Evolutionary conservation across 2,797 vertebrate species (phyloP).

Genomic region (Pygocentrus nattereri): DNA sequence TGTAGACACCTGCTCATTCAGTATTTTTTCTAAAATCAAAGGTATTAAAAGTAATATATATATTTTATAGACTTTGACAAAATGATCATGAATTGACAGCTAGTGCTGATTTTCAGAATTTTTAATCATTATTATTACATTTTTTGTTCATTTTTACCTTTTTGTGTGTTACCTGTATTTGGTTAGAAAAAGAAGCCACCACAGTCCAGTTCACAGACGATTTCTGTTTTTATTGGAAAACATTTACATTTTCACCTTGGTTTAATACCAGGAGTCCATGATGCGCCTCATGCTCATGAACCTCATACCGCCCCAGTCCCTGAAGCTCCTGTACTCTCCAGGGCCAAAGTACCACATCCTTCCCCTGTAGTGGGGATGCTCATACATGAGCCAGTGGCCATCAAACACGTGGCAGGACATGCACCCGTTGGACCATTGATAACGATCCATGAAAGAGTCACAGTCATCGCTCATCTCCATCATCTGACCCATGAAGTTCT

Average conservation of each 20-base stretch:
- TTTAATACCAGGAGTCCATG: constrained; percentile 19
- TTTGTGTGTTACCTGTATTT: too few relatives aligned
- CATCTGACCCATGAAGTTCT: constrained; percentile 58
- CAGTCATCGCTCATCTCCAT: constrained; percentile 74
- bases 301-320: constrained; percentile 60
- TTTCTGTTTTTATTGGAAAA: not conserved
- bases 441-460: constrained; percentile 70
- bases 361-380: constrained; percentile 73
- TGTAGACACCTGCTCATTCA: too few relatives aligned
- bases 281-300: constrained; percentile 69
- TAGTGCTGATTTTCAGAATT: too few relatives aligned
- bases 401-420: constrained; percentile 73
- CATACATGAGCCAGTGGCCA: constrained; percentile 75
- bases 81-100: too few relatives aligned
- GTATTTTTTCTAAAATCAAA: too few relatives aligned
- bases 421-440: constrained; percentile 53
- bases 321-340: constrained; percentile 75
- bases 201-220: not conserved
- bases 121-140: too few relatives aligned
- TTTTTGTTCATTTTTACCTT: too few relatives aligned
- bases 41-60: too few relatives aligned
- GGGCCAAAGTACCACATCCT: constrained; percentile 70
- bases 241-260: not conserved
- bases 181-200: not conserved
- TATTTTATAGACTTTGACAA: too few relatives aligned